Percentiles rank a stretch among this genome's conserved stretches.
Conservation (phyloP, 2,797 vertebrate species). For the Vireo griseus region DNA sequence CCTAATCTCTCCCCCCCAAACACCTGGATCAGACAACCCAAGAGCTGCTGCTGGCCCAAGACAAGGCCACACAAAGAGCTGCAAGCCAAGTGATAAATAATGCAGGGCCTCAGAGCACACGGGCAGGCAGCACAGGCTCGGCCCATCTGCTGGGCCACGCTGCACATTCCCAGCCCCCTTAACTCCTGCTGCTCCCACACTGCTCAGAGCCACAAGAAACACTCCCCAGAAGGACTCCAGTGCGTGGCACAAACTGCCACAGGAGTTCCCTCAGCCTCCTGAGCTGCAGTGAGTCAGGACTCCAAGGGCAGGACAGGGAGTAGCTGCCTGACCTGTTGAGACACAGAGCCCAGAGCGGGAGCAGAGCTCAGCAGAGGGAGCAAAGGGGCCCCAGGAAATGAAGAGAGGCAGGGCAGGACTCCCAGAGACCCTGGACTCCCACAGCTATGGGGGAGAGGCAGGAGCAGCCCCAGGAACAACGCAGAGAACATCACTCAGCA, state of each 20-base stretch:
- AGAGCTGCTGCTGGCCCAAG: not conserved
- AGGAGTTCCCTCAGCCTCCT: not conserved
- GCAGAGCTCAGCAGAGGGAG: not conserved
- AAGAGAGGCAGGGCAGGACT: rapidly evolving
- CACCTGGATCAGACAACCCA: not conserved
- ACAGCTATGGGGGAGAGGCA: not conserved
- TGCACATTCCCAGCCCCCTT: not conserved
- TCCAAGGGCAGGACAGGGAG: not conserved
- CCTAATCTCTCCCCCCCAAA: not conserved
- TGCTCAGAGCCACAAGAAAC: rapidly evolving
- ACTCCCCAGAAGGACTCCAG: not conserved
- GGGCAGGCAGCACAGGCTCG: not conserved
- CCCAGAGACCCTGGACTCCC: not conserved
- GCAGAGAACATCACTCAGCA: rapidly evolving
- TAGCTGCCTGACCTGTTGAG: not conserved
- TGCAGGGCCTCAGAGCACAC: rapidly evolving
- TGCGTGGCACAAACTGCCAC: rapidly evolving
- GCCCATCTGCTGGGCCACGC: rapidly evolving
- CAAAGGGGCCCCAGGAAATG: not conserved
- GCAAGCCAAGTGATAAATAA: not conserved
- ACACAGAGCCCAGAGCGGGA: not conserved
- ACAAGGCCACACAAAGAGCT: not conserved
- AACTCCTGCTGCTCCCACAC: not conserved
- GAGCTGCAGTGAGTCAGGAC: not conserved
- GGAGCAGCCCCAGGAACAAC: not conserved